Evolutionary conservation across 2,888 invertebrate species (phyloP).

Genomic region (Rhagonycha fulva): DNA sequence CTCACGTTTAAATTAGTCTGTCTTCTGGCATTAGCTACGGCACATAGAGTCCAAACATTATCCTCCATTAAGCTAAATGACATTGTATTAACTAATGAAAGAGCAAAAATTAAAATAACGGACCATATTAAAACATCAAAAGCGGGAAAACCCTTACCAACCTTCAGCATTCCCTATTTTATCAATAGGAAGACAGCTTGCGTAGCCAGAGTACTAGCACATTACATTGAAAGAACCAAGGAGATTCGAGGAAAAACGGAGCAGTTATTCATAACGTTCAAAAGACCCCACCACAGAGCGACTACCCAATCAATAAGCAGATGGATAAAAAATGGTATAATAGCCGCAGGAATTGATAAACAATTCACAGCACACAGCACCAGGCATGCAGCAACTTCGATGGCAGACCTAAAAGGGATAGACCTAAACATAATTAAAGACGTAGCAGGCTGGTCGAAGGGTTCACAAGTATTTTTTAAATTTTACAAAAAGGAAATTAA

Average conservation of each 20-base stretch:
- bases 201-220: conserved; percentile 18
- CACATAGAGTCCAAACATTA: not conserved
- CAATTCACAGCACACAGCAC: conserved; percentile 30
- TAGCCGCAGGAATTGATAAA: conserved; percentile 30
- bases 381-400: conserved; percentile 11
- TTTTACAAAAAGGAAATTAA: too few relatives aligned
- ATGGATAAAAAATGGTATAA: conserved; percentile 33
- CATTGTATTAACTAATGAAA: not conserved
- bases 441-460: conserved; percentile 33
- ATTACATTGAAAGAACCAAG: conserved; percentile 23
- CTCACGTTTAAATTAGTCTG: conserved; percentile 20
- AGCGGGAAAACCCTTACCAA: not conserved
- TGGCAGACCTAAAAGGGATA: conserved; percentile 31
- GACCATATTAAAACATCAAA: not conserved
- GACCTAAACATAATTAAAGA: conserved; percentile 30
- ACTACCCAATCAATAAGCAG: conserved; percentile 31
- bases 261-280: conserved; percentile 27
- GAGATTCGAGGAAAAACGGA: not conserved
- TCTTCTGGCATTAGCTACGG: not conserved
- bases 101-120: not conserved
- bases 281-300: conserved; percentile 30
- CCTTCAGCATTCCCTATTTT: conserved; percentile 3
- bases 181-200: conserved; percentile 20
- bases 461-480: conserved; percentile 30
- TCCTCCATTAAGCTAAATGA: not conserved